Conservation (phyloP, 30 jellyfish, hydroid and myxozoan genomes). For the Aurelia aurita region DNA sequence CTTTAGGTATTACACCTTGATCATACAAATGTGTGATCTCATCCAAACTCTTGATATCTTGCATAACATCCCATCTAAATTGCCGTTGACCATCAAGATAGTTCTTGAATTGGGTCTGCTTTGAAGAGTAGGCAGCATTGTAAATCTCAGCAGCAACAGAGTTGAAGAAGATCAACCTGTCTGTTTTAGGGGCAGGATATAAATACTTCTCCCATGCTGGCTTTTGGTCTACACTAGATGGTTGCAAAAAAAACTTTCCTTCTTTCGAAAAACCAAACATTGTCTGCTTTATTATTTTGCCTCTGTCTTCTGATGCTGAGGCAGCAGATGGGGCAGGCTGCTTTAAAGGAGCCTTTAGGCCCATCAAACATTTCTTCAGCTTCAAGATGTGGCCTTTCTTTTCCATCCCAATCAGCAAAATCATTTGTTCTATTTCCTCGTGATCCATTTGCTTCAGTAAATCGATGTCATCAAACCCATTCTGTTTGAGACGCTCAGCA, state of each 20-base stretch:
- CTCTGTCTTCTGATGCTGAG: conserved; percentile 20
- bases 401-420: conserved; percentile 25
- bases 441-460: conserved; percentile 24
- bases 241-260: too few relatives aligned
- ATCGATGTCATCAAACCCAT: conserved; percentile 38
- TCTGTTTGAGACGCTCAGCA: conserved; percentile 30
- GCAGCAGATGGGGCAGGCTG: conserved; percentile 47
- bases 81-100: conserved; percentile 39
- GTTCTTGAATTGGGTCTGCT: conserved; percentile 50
- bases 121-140: conserved; percentile 31
- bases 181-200: too few relatives aligned
- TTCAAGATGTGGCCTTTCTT: conserved; percentile 39
- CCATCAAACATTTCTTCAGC: conserved; percentile 34
- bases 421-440: conserved; percentile 26
- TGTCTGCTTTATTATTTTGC: conserved; percentile 6
- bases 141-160: conserved; percentile 18
- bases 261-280: conserved; percentile 13
- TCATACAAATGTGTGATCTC: not conserved
- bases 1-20: conserved; percentile 24
- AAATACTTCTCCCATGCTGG: too few relatives aligned
- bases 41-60: conserved; percentile 14
- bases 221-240: too few relatives aligned
- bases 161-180: conserved; percentile 41
- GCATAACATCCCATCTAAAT: conserved; percentile 24
- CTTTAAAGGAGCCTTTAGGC: conserved; percentile 33